Evolutionary conservation across 1,140 invertebrate genomes (phyloP).

Genomic region (Drosophila biarmipes): DNA sequence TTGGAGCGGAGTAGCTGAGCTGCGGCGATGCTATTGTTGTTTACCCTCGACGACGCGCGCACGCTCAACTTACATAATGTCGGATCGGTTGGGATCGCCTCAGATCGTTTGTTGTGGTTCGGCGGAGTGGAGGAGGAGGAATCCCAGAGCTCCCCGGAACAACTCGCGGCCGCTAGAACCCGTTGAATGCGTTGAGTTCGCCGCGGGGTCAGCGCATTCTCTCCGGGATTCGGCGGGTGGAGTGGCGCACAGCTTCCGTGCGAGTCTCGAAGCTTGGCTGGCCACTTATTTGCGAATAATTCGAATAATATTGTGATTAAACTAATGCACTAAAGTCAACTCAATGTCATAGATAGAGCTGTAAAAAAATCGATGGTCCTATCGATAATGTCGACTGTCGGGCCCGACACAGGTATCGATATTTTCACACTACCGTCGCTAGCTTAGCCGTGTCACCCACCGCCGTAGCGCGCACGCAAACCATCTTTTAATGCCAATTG

Average conservation of each 20-base stretch:
- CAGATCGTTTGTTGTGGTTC: constrained; percentile 38
- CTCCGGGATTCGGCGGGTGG: constrained; percentile 8
- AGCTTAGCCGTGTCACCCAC: too few species aligned
- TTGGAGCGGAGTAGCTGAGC: not conserved
- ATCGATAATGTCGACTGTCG: too few species aligned
- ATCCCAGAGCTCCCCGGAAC: constrained; percentile 6
- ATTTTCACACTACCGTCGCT: too few species aligned
- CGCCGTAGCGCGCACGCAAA: too few species aligned
- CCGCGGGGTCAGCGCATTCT: constrained; percentile 19
- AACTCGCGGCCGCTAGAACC: constrained; percentile 18
- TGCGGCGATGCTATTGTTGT: constrained; percentile 14
- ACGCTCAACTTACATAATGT: constrained; percentile 49
- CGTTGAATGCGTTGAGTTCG: constrained; percentile 26
- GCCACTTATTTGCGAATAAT: constrained; percentile 36
- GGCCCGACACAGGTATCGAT: too few species aligned
- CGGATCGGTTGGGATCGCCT: constrained; percentile 4
- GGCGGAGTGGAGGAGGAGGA: constrained; percentile 11
- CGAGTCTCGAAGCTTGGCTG: not conserved
- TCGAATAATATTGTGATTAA: constrained; percentile 40
- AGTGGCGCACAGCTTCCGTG: constrained; percentile 8
- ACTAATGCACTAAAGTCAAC: constrained; percentile 45
- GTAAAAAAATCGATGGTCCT: not conserved
- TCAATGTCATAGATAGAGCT: constrained; percentile 33
- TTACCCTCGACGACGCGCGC: constrained; percentile 16
- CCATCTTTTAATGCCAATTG: too few species aligned